Conservation (phyloP, 2,797 vertebrate species). For the Microchirus variegatus region DNA sequence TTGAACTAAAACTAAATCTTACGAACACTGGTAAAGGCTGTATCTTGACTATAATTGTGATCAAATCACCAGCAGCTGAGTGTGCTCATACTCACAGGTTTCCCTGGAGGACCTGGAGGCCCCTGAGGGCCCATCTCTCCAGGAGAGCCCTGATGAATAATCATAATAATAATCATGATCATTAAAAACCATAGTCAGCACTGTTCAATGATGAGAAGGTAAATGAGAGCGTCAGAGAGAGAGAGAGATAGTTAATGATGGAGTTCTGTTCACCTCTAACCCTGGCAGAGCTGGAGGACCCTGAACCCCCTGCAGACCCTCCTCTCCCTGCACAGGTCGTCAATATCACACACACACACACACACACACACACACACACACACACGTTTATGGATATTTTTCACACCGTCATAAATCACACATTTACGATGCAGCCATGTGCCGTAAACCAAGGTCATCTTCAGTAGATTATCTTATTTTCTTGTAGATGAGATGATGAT, state of each 20-base stretch:
- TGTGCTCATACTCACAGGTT: conserved; percentile 71
- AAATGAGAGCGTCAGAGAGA: not conserved
- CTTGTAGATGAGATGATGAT: not conserved
- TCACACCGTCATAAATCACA: not conserved
- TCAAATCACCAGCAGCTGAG: no score
- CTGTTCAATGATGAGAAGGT: no score
- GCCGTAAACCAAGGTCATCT: not conserved
- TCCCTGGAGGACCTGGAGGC: conserved; percentile 73
- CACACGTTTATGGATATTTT: not conserved
- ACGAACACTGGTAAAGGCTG: no score
- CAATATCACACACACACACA: not conserved
- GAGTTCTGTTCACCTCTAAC: conserved; percentile 76
- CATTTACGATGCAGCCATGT: not conserved
- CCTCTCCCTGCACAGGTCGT: conserved; percentile 77
- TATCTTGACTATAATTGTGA: no score
- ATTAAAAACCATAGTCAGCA: not conserved
- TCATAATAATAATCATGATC: no score
- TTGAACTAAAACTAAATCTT: no score
- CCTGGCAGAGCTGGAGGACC: conserved; percentile 81
- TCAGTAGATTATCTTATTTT: not conserved
- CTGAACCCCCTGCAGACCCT: conserved; percentile 78
- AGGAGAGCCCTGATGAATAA: conserved; percentile 61
- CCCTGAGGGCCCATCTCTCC: conserved; percentile 83
- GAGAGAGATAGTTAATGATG: not conserved
- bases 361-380: not conserved